Evolutionary conservation across 2,888 invertebrate genomes (phyloP).

Genomic region (Microplitis manilae): DNA sequence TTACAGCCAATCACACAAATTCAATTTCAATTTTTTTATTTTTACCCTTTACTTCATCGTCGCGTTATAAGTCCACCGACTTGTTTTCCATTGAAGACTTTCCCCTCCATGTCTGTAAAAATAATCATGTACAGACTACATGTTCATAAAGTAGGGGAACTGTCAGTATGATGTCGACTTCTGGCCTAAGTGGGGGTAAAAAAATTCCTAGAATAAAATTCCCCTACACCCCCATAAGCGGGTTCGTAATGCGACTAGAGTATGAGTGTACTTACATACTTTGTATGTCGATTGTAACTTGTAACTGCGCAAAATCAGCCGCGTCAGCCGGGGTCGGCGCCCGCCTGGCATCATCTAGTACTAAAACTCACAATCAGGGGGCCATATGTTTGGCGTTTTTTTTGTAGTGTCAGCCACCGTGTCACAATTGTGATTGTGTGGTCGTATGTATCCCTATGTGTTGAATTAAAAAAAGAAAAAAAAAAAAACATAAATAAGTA

Average conservation of each 20-base stretch:
- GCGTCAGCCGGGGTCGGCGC: conserved; percentile 64
- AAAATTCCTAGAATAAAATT: too few species aligned
- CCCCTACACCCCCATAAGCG: too few species aligned
- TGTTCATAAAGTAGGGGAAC: too few species aligned
- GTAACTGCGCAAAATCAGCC: conserved; percentile 60
- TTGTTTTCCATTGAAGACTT: too few species aligned
- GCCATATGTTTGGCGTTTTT: conserved; percentile 10
- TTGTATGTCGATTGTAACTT: conserved; percentile 44
- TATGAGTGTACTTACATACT: background rate
- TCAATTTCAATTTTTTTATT: background rate
- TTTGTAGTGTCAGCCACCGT: conserved; percentile 45
- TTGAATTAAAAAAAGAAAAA: conserved; percentile 20
- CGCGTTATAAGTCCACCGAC: too few species aligned
- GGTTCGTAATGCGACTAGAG: too few species aligned
- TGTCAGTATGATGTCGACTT: too few species aligned
- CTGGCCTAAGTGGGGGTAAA: too few species aligned
- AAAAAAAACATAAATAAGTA: conserved; percentile 27
- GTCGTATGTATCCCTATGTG: conserved; percentile 20
- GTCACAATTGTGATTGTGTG: conserved; percentile 46
- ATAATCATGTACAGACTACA: too few species aligned
- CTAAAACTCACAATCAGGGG: conserved; percentile 36
- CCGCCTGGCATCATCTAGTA: conserved; percentile 60
- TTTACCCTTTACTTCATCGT: background rate
- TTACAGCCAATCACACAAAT: background rate
- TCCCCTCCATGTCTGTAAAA: too few species aligned